phyloP scores from a whole-genome alignment of 2,797 vertebrate genomes.

The Craterocephalus amniculus region DNA sequence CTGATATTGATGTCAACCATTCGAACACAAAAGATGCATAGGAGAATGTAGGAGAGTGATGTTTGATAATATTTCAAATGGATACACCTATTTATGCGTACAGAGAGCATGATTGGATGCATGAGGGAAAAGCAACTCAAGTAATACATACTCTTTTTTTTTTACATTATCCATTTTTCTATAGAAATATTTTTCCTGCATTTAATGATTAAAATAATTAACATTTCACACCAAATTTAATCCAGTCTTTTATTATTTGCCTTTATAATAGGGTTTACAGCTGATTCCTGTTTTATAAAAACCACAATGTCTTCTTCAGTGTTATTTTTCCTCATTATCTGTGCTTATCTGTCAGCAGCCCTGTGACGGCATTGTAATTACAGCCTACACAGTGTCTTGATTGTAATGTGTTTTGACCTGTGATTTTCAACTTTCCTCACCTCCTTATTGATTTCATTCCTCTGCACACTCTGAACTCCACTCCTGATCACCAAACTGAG shows the following conservation, averaged over 20 bases:
- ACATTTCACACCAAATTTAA: neutral
- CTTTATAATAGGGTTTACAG: neutral
- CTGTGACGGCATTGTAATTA: neutral
- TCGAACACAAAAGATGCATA: too few relatives aligned
- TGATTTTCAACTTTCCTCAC: constrained; percentile 20
- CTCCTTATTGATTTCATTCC: constrained; percentile 16
- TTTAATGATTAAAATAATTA: too few relatives aligned
- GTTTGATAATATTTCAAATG: too few relatives aligned
- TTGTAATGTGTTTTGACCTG: constrained; percentile 17
- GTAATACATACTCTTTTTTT: too few relatives aligned
- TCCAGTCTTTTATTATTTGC: neutral
- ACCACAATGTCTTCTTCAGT: neutral
- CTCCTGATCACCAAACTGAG: constrained; percentile 37
- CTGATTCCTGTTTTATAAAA: neutral
- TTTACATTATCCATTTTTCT: too few relatives aligned
- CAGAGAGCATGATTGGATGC: too few relatives aligned
- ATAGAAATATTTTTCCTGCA: too few relatives aligned
- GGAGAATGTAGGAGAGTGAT: too few relatives aligned
- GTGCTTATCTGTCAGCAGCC: neutral
- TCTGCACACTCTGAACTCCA: constrained; percentile 12
- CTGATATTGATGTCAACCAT: too few relatives aligned
- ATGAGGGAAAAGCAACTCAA: too few relatives aligned
- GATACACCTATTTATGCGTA: too few relatives aligned
- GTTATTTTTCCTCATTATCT: constrained; percentile 7
- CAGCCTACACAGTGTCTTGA: constrained; percentile 5